Conservation (phyloP, 2,888 invertebrate species). For the Noctua pronuba region DNA sequence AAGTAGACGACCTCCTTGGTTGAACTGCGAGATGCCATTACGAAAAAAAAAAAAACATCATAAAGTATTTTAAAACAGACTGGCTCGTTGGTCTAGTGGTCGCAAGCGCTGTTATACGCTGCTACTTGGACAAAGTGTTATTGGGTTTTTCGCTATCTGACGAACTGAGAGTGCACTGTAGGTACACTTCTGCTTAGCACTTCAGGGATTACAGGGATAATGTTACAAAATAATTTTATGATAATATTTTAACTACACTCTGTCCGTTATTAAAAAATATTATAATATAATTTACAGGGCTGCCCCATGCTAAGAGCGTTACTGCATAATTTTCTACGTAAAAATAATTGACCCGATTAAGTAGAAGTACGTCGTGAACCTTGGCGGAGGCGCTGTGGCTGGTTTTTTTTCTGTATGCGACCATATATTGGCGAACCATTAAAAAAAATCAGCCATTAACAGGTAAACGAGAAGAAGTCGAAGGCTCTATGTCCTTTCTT, state of each 20-base stretch:
- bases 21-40: no score
- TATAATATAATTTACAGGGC: not conserved
- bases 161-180: not conserved
- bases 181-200: not conserved
- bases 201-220: not conserved
- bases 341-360: conserved; percentile 37
- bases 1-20: no score
- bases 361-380: conserved; percentile 28
- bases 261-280: not conserved
- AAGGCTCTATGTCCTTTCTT: not conserved
- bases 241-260: not conserved
- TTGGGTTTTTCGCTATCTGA: not conserved
- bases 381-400: not conserved
- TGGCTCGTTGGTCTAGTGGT: not conserved
- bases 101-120: not conserved
- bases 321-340: conserved; percentile 18
- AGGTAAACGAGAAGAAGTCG: not conserved
- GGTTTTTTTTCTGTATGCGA: conserved; percentile 8
- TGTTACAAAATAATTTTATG: not conserved
- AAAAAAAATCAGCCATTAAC: not conserved
- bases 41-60: no score
- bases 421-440: not conserved
- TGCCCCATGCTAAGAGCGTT: conserved; percentile 9
- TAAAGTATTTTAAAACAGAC: not conserved
- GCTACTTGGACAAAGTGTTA: not conserved